A percentile compares a stretch with the other conserved stretches of the same genome.
These are phyloP conservation scores for Megaustenia siamemsis DNA, from an alignment of 2,888 invertebrate species.

Conservation along the genomic window DNA sequence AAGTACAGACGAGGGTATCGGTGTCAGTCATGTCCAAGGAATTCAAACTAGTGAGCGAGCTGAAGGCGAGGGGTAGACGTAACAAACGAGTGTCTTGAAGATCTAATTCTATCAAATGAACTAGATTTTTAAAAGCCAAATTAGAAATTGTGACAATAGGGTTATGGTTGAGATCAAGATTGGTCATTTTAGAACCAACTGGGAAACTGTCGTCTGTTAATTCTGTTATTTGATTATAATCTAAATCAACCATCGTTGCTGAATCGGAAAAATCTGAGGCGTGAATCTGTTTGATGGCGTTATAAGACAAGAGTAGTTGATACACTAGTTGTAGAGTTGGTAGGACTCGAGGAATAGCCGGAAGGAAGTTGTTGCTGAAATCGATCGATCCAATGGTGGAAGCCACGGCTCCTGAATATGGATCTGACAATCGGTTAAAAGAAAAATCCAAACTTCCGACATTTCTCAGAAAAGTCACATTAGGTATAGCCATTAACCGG, in stretches of 20 bases:
- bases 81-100: background rate
- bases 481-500: background rate
- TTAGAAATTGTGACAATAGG: background rate
- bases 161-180: background rate
- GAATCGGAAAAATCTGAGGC: background rate
- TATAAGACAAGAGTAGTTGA: background rate
- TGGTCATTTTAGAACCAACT: background rate
- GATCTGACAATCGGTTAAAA: background rate
- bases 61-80: background rate
- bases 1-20: background rate
- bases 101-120: background rate
- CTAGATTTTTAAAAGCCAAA: background rate
- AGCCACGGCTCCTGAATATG: background rate
- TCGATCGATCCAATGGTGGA: background rate
- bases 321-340: background rate
- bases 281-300: background rate
- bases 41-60: background rate
- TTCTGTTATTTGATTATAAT: background rate
- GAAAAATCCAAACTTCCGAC: background rate
- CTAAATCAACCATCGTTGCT: background rate
- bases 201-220: constrained; percentile 16
- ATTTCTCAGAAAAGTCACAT: background rate
- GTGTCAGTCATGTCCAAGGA: background rate
- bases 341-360: background rate
- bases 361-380: background rate